These are phyloP conservation scores for Empidonax traillii DNA, from an alignment of 2,113 vertebrate species.

Conservation along the genomic window DNA sequence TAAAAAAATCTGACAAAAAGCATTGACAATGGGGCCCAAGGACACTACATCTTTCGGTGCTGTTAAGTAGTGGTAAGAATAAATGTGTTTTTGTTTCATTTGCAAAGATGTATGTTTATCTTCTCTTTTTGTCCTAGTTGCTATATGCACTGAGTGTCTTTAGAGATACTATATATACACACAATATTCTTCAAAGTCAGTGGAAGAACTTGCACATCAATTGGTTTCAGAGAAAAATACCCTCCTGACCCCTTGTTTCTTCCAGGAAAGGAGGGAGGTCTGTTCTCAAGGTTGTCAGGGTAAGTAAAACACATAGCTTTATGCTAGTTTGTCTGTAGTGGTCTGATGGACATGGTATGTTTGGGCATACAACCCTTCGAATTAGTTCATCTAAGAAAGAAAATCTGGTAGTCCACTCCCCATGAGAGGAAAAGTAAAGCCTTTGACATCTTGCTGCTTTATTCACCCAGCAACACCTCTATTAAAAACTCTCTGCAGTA, in stretches of 20 bases:
- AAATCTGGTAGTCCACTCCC: neutral
- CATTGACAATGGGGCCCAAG: neutral
- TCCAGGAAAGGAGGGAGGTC: neutral
- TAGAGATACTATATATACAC: neutral
- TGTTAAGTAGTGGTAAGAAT: neutral
- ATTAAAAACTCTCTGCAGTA: neutral
- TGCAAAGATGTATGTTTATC: neutral
- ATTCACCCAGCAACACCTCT: constrained; percentile 32
- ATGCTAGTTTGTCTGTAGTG: neutral
- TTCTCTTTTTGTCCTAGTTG: neutral
- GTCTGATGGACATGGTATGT: neutral
- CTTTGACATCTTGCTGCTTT: neutral
- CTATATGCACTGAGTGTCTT: neutral
- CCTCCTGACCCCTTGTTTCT: neutral
- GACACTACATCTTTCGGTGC: neutral
- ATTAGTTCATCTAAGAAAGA: neutral
- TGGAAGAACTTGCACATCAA: neutral
- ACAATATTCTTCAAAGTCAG: neutral
- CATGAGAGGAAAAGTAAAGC: neutral
- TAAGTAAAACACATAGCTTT: neutral
- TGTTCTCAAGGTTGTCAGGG: neutral
- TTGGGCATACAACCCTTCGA: neutral
- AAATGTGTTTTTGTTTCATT: neutral
- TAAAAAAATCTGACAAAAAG: neutral
- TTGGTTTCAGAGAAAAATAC: neutral